Conservation (phyloP, 2,797 vertebrate genomes). For the Argyrosomus regius region DNA sequence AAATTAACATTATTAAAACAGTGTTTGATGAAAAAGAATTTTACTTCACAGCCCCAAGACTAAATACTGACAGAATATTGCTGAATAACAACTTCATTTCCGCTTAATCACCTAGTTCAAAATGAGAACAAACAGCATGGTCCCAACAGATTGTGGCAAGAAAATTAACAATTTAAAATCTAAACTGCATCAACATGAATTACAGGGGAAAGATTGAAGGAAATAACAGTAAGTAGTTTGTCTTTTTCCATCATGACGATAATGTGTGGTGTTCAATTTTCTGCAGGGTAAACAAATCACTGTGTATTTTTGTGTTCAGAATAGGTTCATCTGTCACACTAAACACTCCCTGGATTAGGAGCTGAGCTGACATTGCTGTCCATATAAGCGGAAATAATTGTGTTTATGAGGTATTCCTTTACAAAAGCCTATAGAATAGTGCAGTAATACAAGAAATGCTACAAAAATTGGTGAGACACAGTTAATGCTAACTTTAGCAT, state of each 20-base stretch:
- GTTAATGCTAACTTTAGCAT: too few species aligned
- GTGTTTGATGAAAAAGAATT: not conserved
- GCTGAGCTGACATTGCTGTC: not conserved
- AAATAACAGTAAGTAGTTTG: slow-evolving; percentile 1
- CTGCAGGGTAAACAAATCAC: slow-evolving; percentile 11
- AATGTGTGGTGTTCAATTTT: not conserved
- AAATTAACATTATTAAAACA: slow-evolving; percentile 1
- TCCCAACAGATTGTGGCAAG: not conserved
- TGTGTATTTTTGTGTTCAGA: not conserved
- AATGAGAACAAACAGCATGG: not conserved
- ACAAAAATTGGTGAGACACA: not conserved
- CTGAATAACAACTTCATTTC: slow-evolving; percentile 2
- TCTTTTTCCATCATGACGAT: not conserved
- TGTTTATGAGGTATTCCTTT: not conserved
- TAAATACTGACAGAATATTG: slow-evolving; percentile 14
- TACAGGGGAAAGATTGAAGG: not conserved
- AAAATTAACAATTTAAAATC: not conserved
- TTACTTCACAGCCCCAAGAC: not conserved
- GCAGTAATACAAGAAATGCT: not conserved
- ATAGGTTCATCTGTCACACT: not conserved
- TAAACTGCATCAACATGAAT: not conserved
- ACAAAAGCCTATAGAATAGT: not conserved
- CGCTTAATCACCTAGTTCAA: slow-evolving; percentile 4
- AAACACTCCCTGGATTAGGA: not conserved
- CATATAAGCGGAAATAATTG: not conserved